Conservation (phyloP, 2,113 vertebrate species). For the Chloropsis cyanopogon region DNA sequence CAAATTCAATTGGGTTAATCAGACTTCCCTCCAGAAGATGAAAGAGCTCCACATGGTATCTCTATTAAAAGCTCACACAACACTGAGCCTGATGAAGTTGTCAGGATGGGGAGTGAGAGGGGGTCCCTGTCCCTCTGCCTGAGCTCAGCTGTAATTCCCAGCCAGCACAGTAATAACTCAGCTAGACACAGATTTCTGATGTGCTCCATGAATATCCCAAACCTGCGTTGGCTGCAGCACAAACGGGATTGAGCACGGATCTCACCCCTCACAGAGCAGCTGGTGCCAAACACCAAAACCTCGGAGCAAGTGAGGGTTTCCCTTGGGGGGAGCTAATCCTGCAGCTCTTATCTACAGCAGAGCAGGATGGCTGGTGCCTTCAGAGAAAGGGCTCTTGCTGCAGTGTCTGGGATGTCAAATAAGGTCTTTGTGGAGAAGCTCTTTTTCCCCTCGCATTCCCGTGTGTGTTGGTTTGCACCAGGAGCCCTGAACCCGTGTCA, state of each 20-base stretch:
- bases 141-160: background rate
- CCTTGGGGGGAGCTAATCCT: background rate
- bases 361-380: background rate
- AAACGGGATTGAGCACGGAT: background rate
- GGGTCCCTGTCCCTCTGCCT: background rate
- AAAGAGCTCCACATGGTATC: background rate
- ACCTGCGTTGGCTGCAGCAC: background rate
- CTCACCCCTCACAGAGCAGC: background rate
- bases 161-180: background rate
- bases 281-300: background rate
- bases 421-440: background rate
- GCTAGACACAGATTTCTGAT: background rate
- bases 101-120: background rate
- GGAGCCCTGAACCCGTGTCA: background rate
- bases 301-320: background rate
- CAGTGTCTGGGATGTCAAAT: background rate
- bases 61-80: background rate
- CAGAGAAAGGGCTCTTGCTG: background rate
- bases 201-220: fast-evolving
- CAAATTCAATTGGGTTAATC: background rate
- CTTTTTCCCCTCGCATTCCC: fast-evolving
- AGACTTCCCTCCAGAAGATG: background rate
- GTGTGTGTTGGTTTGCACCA: fast-evolving
- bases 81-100: background rate
- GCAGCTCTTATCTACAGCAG: background rate